Conservation (phyloP, 2,888 invertebrate species). For the Poecilus cupreus region DNA sequence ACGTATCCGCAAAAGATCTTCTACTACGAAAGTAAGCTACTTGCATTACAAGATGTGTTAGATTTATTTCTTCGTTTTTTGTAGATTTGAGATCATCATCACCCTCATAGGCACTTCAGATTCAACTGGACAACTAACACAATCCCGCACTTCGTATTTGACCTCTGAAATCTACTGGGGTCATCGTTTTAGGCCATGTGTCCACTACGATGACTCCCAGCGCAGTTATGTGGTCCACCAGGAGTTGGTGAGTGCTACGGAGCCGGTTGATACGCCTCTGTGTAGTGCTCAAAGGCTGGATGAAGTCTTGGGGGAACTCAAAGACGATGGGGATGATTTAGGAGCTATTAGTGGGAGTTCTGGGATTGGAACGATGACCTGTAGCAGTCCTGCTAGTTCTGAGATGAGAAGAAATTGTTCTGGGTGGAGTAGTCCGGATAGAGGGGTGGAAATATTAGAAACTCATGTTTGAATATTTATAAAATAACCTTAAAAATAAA, state of each 20-base stretch:
- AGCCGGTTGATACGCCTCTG: conserved; percentile 83
- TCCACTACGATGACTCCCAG: conserved; percentile 75
- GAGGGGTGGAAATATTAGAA: background rate
- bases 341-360: background rate
- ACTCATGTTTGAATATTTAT: background rate
- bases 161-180: conserved; percentile 91
- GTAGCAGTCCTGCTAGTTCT: background rate
- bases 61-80: conserved; percentile 57
- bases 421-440: background rate
- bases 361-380: background rate
- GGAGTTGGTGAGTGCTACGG: conserved; percentile 79
- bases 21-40: conserved; percentile 76
- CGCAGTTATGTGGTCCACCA: conserved; percentile 79
- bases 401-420: background rate
- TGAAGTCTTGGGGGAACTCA: conserved; percentile 75
- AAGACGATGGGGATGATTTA: background rate
- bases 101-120: conserved; percentile 88
- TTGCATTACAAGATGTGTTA: background rate
- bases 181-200: conserved; percentile 79
- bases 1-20: conserved; percentile 86
- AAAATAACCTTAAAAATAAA: too few species aligned
- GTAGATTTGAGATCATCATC: conserved; percentile 87
- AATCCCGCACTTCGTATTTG: conserved; percentile 85
- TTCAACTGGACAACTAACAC: conserved; percentile 83
- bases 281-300: conserved; percentile 91